Evolutionary conservation across 2,113 vertebrate genomes (phyloP).

Genomic region (Struthio camelus): DNA sequence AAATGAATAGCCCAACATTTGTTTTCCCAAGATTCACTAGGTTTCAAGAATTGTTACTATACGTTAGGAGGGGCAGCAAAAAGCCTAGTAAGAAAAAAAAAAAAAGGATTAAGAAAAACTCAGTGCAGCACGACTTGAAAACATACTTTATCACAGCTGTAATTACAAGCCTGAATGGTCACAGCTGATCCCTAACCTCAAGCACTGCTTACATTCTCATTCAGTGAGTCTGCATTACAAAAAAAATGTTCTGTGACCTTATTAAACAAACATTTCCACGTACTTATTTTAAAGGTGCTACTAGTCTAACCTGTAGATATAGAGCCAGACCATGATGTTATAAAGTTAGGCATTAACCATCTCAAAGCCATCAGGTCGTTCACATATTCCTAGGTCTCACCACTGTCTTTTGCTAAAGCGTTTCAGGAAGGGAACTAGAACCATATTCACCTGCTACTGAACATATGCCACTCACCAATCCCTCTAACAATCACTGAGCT

Average conservation of each 20-base stretch:
- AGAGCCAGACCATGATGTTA: neutral
- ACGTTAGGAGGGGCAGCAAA: neutral
- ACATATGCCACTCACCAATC: neutral
- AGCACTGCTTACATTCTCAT: neutral
- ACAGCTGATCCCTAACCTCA: slow-evolving; percentile 36
- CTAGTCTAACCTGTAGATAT: neutral
- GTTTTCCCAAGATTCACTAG: neutral
- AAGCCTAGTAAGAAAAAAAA: slow-evolving; percentile 9
- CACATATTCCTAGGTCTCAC: neutral
- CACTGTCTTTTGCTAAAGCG: neutral
- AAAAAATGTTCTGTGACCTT: neutral
- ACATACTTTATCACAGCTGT: slow-evolving; percentile 32
- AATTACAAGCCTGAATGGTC: slow-evolving; percentile 50
- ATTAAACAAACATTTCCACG: slow-evolving; percentile 22
- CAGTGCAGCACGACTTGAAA: slow-evolving; percentile 1
- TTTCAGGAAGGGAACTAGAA: neutral
- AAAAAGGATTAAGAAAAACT: slow-evolving; percentile 41
- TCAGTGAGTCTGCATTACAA: neutral
- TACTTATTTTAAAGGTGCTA: slow-evolving; percentile 18
- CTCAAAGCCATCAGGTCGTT: neutral
- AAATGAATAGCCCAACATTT: neutral
- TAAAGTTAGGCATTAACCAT: neutral
- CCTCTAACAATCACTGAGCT: neutral
- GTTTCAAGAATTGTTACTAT: neutral
- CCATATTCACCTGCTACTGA: neutral